Evolutionary conservation across 2,113 vertebrate genomes (phyloP).

Genomic region (Macquaria ambigua): DNA sequence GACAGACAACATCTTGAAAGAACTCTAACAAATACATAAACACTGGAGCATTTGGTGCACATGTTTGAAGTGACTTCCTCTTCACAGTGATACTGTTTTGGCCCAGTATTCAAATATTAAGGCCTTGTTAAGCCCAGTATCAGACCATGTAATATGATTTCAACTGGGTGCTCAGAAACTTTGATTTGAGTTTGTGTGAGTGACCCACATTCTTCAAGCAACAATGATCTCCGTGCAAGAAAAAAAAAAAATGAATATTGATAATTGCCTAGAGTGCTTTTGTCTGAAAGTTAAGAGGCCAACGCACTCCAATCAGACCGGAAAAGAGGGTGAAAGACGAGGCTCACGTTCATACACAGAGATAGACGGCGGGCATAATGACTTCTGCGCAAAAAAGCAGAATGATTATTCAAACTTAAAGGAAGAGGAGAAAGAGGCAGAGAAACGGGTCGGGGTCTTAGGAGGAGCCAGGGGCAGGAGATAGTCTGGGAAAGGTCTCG

Average conservation of each 20-base stretch:
- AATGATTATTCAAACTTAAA: constrained; percentile 78
- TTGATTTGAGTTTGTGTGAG: constrained; percentile 76
- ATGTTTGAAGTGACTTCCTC: constrained; percentile 2
- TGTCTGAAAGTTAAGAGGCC: constrained; percentile 76
- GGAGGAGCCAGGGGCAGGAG: constrained; percentile 81
- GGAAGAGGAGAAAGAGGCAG: constrained; percentile 54
- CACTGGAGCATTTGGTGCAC: not conserved
- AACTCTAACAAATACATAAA: not conserved
- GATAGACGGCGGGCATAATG: constrained; percentile 79
- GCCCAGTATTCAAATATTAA: constrained; percentile 53
- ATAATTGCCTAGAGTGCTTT: constrained; percentile 83
- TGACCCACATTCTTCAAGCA: constrained; percentile 85
- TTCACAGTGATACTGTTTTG: constrained; percentile 40
- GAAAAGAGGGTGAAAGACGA: constrained; percentile 47
- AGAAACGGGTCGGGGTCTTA: constrained; percentile 47
- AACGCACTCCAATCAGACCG: constrained; percentile 72
- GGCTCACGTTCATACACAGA: constrained; percentile 73
- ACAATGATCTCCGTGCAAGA: constrained; percentile 68
- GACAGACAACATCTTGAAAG: not conserved
- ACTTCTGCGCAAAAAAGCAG: constrained; percentile 72
- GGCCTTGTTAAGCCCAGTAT: constrained; percentile 53
- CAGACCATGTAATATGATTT: constrained; percentile 79
- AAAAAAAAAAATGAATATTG: constrained; percentile 77
- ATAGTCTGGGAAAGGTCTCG: constrained; percentile 85
- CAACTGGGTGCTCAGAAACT: constrained; percentile 71